Base-by-base conservation (phyloP, 2,888 invertebrate genomes). In the Liopterus haemorrhoidalis region DNA sequence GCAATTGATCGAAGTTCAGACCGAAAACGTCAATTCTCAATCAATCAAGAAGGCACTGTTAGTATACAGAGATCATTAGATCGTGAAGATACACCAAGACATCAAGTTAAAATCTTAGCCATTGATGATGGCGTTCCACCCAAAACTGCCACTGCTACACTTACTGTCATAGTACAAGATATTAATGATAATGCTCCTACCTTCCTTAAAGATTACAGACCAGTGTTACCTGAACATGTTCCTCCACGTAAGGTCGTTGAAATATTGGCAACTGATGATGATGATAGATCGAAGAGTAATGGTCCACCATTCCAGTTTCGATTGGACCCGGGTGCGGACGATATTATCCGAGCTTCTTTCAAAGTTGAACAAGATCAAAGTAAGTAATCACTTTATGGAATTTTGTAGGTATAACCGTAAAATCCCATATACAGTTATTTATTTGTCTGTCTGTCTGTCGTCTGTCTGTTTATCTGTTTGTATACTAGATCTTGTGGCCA, bases 311-410 rank as follows among this genome's bases (percentile, higher is more conserved):
- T 95, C 76, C 85, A 91, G 59, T 88, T 96, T 70, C 75, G 90
- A 57, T 76, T 95, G 71, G 93, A 94, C 62, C 91, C 93, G 25
- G 90, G 90, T 56, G 92, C 92, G 3, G 90, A 91, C 66, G 93
- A 94, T 64, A 85, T 92, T 52, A 93, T 94, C 52, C 77, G 90
- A 60, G 87, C 92, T 22, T 92, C 93, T 18, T 94, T 97, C 69
- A 92, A 90, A 75, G 92, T 97, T 41, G 91, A 92, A 68, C 95
- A 95, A 71, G 92, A 94, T 74, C 92, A 90, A 70, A 92, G 87
- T 87, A 67, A 77, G 82, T 75, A 53, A 3, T 24, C n/a, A n/a
- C n/a, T n/a, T n/a, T n/a, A n/a, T n/a, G n/a, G n/a, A n/a, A n/a
- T n/a, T n/a, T n/a, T n/a, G n/a, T n/a, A n/a, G n/a, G n/a, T n/a